Evolutionary conservation across 92 coral and sea anemone genomes (phyloP).

Genomic region (Umimayanthus chanpuru): DNA sequence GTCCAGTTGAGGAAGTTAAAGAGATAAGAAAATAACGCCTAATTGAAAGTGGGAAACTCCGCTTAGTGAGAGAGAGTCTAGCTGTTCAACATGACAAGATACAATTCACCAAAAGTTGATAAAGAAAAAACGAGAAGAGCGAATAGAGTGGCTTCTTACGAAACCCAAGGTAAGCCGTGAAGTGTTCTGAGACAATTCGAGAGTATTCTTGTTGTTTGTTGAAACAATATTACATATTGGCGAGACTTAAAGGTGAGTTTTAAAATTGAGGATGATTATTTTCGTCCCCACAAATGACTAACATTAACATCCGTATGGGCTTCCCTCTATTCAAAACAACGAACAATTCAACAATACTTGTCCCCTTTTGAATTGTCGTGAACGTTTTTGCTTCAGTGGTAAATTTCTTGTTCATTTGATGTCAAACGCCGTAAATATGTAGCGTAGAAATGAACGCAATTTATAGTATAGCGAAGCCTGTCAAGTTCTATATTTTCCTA

Average conservation of each 20-base stretch:
- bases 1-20: neutral
- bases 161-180: constrained; percentile 34
- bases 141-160: constrained; percentile 23
- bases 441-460: neutral
- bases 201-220: constrained; percentile 5
- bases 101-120: constrained; percentile 2
- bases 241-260: neutral
- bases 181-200: neutral
- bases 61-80: neutral
- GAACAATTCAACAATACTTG: neutral
- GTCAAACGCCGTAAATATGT: neutral
- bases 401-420: neutral
- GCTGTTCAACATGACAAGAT: constrained; percentile 20
- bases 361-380: neutral
- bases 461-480: neutral
- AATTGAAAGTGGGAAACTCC: constrained; percentile 5
- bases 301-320: neutral
- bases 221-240: neutral
- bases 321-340: neutral
- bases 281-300: neutral
- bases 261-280: neutral
- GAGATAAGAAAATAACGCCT: neutral
- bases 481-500: neutral
- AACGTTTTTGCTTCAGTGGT: neutral
- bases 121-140: constrained; percentile 34